Evolutionary conservation across 2,888 invertebrate genomes (phyloP), one percentile per base, ranked within the genome.

Genomic region (Saturnia pavonia): DNA sequence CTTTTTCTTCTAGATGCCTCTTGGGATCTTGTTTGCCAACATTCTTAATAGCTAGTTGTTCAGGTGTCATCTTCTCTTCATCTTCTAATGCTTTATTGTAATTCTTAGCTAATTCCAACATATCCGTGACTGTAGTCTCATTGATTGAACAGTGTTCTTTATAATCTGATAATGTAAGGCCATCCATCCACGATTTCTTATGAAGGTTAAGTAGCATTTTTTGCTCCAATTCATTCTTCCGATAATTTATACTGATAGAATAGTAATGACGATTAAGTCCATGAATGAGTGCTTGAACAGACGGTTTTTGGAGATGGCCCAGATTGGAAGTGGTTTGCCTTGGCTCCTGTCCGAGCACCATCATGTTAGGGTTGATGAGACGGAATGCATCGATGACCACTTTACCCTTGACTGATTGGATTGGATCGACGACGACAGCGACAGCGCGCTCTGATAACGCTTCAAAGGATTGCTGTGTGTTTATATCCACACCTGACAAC

Each of bases 351-450:
- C 99, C 99, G 57, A 99, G 94, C 9, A 99, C 99, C 97, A 99
- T 97, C 97, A 99, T 99, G 88, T 99, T 99, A 16, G 99, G 99
- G 94, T 99, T 99, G 85, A 99, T 99, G 77, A 99, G 95, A 81
- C 99, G 97, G 95, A 99, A 99, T 75, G 99, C 99, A 95, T 99
- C 99, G 83, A 99, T 99, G n/a, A 99, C 99, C 67, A 99, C 99
- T 95, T 99, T 97, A 81, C 99, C 99, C 94, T 99, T 99, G 4
- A 99, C 99, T 71, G 99, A 99, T 87, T 99, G 99, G 84, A 99
- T 99, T 16, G 99, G 99, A 93, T 99, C 99, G 43, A 99, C 99
- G 1, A 99, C 99, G 63, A 99, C 99, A 74, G 99, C 99, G 0
- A 99, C 99, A 42, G 99, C 99, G 84, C 99, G 95, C 87, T 99